Evolutionary conservation across 2,888 invertebrate species (phyloP).

Genomic region (Beris chalybata): DNA sequence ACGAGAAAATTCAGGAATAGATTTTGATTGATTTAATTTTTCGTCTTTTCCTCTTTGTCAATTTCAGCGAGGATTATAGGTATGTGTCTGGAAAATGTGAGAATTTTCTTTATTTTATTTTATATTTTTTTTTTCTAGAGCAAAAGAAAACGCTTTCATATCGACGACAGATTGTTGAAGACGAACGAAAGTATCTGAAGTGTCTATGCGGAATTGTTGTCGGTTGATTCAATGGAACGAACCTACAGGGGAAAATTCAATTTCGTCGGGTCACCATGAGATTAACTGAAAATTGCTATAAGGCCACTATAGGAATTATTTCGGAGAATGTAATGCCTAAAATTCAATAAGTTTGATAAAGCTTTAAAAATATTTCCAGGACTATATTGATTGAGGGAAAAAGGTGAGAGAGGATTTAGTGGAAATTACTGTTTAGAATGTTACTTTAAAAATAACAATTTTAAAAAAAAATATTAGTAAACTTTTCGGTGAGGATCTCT

Average conservation of each 20-base stretch:
- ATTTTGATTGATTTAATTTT: conserved; percentile 54
- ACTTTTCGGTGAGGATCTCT: too few relatives aligned
- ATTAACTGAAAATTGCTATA: conserved; percentile 22
- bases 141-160: conserved; percentile 18
- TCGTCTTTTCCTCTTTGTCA: conserved; percentile 17
- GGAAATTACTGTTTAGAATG: too few relatives aligned
- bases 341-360: too few relatives aligned
- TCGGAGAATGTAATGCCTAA: too few relatives aligned
- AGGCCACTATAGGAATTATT: neutral
- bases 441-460: too few relatives aligned
- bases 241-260: conserved; percentile 20
- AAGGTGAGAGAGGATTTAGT: too few relatives aligned
- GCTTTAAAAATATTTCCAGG: too few relatives aligned
- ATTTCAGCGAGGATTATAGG: conserved; percentile 30
- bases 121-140: neutral
- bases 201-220: conserved; percentile 17
- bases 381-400: too few relatives aligned
- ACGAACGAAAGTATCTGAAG: conserved; percentile 12
- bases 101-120: conserved; percentile 10
- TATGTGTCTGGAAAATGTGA: conserved; percentile 27
- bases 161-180: conserved; percentile 26
- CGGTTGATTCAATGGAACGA: neutral
- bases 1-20: conserved; percentile 46
- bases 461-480: too few relatives aligned
- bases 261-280: conserved; percentile 18